Evolutionary conservation across 2,888 invertebrate species (phyloP), one percentile per base, ranked within the genome.

Genomic region (Phaedon cochleariae): DNA sequence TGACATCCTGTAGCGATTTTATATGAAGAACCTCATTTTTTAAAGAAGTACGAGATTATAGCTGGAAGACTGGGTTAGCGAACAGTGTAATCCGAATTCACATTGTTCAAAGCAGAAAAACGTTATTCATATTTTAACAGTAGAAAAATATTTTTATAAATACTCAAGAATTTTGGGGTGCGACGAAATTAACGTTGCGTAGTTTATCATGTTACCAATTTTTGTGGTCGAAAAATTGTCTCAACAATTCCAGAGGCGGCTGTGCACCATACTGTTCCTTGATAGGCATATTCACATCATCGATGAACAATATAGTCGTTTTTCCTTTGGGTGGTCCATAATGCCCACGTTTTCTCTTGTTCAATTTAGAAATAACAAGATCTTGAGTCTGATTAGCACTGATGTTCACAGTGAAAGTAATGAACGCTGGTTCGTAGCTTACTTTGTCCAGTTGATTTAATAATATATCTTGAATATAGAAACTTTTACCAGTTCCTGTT

Each of bases 401-500:
- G 17, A 92, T 94, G 74, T 92, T 91, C 0, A 93, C 92, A 0
- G 94, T 94, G 79, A 96, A 94, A 7, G 93, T 92, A 69, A 95
- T 87, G 76, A 94, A 92, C 34, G 91, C 90, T 0, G 94, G 92
- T 60, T 91, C 87, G 81, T 89, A 94, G 72, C 86, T 84, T 0
- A 92, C 89, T 72, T 90, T 88, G 54, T 90, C 86, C 10, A 94
- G 80, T 70, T 87, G 87, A 74, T 88, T 89, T 88, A 91, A 90
- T 65, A 92, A 83, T 74, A 88, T 85, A 76, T 91, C 89, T 84
- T 92, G 92, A 7, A 91, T 87, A 74, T 93, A 92, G 78, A 92
- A 92, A 70, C 92, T 93, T 85, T 96, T 95, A 0, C 95, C 95
- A 0, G 95, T 95, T 21, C 95, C 93, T 1, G 94, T 94, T 0